phyloP scores from a whole-genome alignment of 2,113 vertebrate genomes.

The human region DNA sequence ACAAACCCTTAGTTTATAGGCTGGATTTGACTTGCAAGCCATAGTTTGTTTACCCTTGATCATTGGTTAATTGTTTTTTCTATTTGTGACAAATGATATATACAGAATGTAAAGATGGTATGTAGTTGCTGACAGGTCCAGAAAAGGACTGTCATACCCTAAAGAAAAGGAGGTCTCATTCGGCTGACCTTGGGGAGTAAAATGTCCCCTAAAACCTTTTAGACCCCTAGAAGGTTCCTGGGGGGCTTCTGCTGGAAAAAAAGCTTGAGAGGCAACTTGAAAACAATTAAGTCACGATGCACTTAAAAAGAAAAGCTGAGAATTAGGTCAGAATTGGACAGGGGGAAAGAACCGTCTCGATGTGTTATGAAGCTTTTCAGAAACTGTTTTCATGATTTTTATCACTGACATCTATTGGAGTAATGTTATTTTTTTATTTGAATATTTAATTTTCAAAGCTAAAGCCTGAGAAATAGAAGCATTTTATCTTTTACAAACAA shows the following conservation, averaged over 20 bases:
- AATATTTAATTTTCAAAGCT: constrained; percentile 64
- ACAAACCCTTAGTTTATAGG: background rate
- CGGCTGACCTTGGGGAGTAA: background rate
- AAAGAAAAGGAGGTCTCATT: background rate
- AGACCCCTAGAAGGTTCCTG: background rate
- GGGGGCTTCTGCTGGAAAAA: background rate
- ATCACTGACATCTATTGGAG: constrained; percentile 10
- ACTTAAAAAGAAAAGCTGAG: background rate
- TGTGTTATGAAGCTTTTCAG: background rate
- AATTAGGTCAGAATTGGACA: background rate
- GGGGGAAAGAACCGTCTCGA: background rate
- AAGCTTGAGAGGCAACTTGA: background rate
- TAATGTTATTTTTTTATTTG: background rate
- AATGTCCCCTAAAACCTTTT: background rate
- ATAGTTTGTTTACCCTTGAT: background rate
- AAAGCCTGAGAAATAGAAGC: constrained; percentile 50
- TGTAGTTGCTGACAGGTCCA: background rate
- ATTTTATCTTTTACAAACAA: constrained; percentile 63
- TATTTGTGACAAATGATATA: background rate
- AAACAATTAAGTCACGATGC: constrained; percentile 36
- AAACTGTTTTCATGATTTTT: constrained; percentile 51
- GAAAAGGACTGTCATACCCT: background rate
- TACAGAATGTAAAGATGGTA: background rate
- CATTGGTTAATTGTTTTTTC: background rate
- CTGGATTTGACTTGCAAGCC: background rate